Conservation (phyloP, 92 coral and sea anemone species). For the Paramuricea clavata region DNA sequence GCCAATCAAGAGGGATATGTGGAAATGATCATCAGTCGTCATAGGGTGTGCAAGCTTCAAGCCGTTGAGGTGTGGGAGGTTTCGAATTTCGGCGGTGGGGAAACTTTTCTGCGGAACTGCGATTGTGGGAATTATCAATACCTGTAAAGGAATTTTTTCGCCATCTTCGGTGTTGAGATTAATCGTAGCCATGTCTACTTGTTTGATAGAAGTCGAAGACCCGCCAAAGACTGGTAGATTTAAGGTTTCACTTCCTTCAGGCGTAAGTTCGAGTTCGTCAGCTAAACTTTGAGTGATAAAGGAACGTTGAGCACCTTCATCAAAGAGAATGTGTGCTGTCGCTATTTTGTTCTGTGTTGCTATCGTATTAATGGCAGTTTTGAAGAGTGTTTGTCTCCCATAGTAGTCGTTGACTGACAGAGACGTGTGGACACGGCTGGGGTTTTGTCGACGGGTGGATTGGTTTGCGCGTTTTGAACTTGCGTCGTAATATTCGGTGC, state of each 20-base stretch:
- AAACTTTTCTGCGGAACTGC: slow-evolving; percentile 58
- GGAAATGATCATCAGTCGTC: slow-evolving; percentile 59
- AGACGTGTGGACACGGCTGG: too few relatives aligned
- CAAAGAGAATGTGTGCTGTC: slow-evolving; percentile 46
- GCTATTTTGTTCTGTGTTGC: background rate
- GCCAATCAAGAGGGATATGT: slow-evolving; percentile 62
- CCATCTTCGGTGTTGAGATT: too few relatives aligned
- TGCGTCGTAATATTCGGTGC: too few relatives aligned
- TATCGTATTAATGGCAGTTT: background rate
- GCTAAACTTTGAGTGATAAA: slow-evolving; percentile 67
- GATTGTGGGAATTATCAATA: slow-evolving; percentile 54
- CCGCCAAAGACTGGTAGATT: slow-evolving; percentile 56
- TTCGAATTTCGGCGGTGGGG: slow-evolving; percentile 39
- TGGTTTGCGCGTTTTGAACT: too few relatives aligned
- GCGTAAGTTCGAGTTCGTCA: slow-evolving; percentile 42
- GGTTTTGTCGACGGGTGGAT: too few relatives aligned
- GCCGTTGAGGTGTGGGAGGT: too few relatives aligned
- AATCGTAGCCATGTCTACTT: too few relatives aligned
- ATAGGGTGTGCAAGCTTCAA: slow-evolving; percentile 77
- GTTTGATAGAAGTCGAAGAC: slow-evolving; percentile 27
- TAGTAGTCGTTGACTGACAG: too few relatives aligned
- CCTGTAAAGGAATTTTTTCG: slow-evolving; percentile 57
- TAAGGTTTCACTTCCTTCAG: slow-evolving; percentile 32
- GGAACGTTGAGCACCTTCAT: slow-evolving; percentile 73
- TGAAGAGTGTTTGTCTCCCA: background rate